Evolutionary conservation across 2,113 vertebrate genomes (phyloP), one percentile per base, ranked within the genome.

Genomic region (Mungos mungo): DNA sequence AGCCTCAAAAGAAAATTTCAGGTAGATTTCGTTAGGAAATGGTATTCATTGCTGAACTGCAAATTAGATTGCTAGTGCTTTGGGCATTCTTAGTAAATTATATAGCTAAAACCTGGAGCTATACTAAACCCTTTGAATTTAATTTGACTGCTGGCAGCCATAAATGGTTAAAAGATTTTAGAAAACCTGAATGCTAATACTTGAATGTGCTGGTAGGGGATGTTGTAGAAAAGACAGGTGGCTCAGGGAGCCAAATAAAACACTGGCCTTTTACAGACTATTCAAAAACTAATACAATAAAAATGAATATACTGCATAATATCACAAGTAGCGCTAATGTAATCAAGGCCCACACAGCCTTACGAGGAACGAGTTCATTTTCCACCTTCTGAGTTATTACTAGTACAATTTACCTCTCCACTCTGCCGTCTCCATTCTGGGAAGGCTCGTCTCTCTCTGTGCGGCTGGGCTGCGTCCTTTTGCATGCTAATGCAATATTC

Each of bases 401-500:
- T 69, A 77, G 96, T 74, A 90, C 60, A 82, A 77, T 96, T 76
- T 90, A 41, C n/a, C 18, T 93, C 88, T 79, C 95, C 45, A 21
- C 95, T 98, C 87, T 86, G 81, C 9, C 29, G 90, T 76, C 54
- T 96, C 96, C 97, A 16, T 4, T 69, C 88, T 14, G 93, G 77
- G 91, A 77, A 98, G 94, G 52, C 5, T 60, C 93, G 50, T 35
- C 93, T 88, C 88, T 57, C 54, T 57, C 66, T 76, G 35, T 91
- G 87, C 81, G 74, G 89, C 82, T 84, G 94, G 45, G 76, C 94
- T 41, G 77, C 5, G 31, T 93, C 95, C 90, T 96, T 98, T 95
- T 98, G 98, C 97, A 98, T 98, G 97, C 96, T 98, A 99, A 98
- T 98, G 88, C 87, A 96, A 85, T 96, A 97, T 74, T 97, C 97